These are phyloP conservation scores for Caenorhabditis imperialis DNA, from an alignment of 2,888 invertebrate species.

Conservation along the genomic window DNA sequence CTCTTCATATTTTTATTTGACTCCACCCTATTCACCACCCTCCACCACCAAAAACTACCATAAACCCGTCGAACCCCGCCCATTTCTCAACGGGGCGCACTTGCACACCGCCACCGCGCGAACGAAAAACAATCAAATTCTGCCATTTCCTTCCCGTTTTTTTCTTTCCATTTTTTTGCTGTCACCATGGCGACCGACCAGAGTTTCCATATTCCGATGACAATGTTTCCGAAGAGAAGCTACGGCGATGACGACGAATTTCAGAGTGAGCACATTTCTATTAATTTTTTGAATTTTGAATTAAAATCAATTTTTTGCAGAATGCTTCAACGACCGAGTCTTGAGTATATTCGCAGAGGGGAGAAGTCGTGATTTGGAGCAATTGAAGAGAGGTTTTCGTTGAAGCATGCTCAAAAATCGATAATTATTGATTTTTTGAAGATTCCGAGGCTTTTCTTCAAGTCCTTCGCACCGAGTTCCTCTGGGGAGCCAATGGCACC, in stretches of 20 bases:
- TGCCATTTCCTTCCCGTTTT: slow-evolving; percentile 1
- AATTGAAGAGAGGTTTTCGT: slow-evolving; percentile 8
- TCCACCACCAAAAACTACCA: no score
- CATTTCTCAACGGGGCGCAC: slow-evolving; percentile 18
- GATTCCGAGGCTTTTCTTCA: slow-evolving; percentile 11
- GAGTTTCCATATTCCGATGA: not conserved
- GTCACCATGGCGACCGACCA: slow-evolving; percentile 6
- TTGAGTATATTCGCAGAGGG: slow-evolving; percentile 16
- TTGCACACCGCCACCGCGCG: not conserved
- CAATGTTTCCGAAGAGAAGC: slow-evolving; percentile 10
- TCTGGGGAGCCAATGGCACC: slow-evolving; percentile 15
- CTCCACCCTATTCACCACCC: no score
- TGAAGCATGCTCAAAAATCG: no score
- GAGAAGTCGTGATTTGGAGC: not conserved
- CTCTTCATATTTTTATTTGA: no score
- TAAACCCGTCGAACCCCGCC: no score
- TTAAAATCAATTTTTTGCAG: not conserved
- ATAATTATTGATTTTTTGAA: not conserved
- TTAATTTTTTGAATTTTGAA: not conserved
- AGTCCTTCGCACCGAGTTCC: slow-evolving; percentile 3
- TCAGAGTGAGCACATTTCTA: slow-evolving; percentile 7
- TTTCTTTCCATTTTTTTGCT: not conserved
- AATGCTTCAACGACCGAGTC: slow-evolving; percentile 22
- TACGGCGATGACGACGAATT: slow-evolving; percentile 13
- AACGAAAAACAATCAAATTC: slow-evolving; percentile 8